A percentile compares a stretch with the other conserved stretches of the same genome.
Evolutionary conservation across 1,140 invertebrate genomes (phyloP).

Genomic region (Cylas formicarius): DNA sequence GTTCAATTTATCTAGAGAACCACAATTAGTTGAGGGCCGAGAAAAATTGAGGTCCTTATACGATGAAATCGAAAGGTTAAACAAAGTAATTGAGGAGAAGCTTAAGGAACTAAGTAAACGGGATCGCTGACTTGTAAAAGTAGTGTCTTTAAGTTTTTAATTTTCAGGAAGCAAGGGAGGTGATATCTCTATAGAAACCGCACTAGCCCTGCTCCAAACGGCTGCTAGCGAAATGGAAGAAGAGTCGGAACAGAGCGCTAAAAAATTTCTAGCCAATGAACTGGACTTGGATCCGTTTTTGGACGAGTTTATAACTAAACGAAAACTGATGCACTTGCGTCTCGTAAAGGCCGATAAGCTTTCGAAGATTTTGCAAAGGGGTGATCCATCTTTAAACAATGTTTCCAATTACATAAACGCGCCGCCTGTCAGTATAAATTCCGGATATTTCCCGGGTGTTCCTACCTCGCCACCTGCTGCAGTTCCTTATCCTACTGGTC

Average conservation of each 20-base stretch:
- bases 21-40: constrained; percentile 66
- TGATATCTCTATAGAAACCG: constrained; percentile 68
- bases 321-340: constrained; percentile 71
- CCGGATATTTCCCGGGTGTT: constrained; percentile 40
- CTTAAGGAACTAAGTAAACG: constrained; percentile 59
- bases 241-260: constrained; percentile 70
- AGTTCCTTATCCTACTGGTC: constrained; percentile 47
- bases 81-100: constrained; percentile 60
- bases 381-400: constrained; percentile 33
- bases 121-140: not conserved
- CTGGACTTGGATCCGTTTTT: constrained; percentile 71
- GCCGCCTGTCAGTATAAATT: constrained; percentile 35
- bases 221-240: constrained; percentile 82
- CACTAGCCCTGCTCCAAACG: constrained; percentile 74
- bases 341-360: constrained; percentile 84
- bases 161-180: constrained; percentile 59
- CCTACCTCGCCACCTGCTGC: constrained; percentile 8
- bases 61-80: constrained; percentile 59
- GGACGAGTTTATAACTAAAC: constrained; percentile 62
- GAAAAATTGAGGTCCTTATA: constrained; percentile 60
- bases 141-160: no score
- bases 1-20: constrained; percentile 76
- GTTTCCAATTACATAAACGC: constrained; percentile 38
- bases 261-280: constrained; percentile 67
- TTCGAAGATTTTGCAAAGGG: constrained; percentile 60